Conservation (phyloP, 2,797 vertebrate genomes). For the Pipistrellus nathusii region DNA sequence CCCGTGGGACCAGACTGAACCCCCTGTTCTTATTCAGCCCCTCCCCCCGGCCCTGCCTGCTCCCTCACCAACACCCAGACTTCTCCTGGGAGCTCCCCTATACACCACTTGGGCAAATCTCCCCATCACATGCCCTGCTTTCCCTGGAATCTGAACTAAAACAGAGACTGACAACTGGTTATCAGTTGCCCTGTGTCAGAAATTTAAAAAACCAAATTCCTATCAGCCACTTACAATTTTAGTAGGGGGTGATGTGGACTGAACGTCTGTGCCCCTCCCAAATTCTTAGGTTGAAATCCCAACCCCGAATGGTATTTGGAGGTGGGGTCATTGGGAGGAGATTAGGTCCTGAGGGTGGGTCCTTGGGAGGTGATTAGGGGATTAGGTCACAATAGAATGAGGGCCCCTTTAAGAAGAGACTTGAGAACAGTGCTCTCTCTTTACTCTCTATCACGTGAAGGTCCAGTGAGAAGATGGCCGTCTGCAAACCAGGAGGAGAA, state of each 20-base stretch:
- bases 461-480: not conserved
- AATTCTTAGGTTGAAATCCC: not conserved
- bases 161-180: not conserved
- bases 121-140: not conserved
- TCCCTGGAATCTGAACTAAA: not conserved
- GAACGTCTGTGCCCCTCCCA: not conserved
- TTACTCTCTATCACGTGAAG: not conserved
- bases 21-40: accelerated
- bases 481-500: not conserved
- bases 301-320: not conserved
- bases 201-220: not conserved
- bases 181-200: not conserved
- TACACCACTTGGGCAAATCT: not conserved
- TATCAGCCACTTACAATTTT: not conserved
- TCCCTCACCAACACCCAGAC: not conserved
- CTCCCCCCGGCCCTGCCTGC: too few relatives aligned
- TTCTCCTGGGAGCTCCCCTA: not conserved
- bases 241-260: not conserved
- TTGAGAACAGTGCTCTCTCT: not conserved
- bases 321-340: not conserved
- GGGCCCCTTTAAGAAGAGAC: not conserved
- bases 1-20: not conserved
- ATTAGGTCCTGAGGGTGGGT: not conserved
- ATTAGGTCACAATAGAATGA: not conserved
- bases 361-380: not conserved